Evolutionary conservation across 2,888 invertebrate genomes (phyloP).

Genomic region (Ormyrus pomaceus): DNA sequence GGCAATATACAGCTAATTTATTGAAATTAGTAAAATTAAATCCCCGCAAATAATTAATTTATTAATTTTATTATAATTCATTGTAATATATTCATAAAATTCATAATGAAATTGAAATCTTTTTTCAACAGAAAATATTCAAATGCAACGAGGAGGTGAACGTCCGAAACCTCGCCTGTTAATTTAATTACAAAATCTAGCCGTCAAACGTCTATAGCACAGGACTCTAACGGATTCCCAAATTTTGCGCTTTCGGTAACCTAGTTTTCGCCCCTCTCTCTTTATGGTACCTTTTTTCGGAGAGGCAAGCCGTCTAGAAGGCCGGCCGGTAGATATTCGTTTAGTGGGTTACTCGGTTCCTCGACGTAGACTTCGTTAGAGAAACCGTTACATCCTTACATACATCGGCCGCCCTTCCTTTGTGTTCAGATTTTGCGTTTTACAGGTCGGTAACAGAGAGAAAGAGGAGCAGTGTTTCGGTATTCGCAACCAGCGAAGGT

Average conservation of each 20-base stretch:
- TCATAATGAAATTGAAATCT: no score
- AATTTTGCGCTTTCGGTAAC: constrained; percentile 44
- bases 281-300: constrained; percentile 52
- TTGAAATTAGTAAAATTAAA: no score
- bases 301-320: constrained; percentile 48
- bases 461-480: background rate
- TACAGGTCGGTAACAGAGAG: constrained; percentile 41
- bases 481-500: no score
- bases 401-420: constrained; percentile 65
- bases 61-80: no score
- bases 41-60: no score
- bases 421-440: constrained; percentile 62
- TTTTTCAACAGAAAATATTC: background rate
- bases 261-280: constrained; percentile 42
- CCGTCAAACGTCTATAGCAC: constrained; percentile 25
- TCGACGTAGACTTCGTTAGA: constrained; percentile 64
- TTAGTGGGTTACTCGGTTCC: constrained; percentile 70
- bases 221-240: constrained; percentile 52
- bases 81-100: no score
- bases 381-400: constrained; percentile 66
- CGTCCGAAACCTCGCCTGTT: no score
- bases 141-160: background rate
- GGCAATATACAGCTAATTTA: no score
- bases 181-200: constrained; percentile 22
- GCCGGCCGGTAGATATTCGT: constrained; percentile 59